Evolutionary conservation across 1,140 invertebrate genomes (phyloP), one percentile per base, ranked within the genome.

Genomic region (Panulirus ornatus): DNA sequence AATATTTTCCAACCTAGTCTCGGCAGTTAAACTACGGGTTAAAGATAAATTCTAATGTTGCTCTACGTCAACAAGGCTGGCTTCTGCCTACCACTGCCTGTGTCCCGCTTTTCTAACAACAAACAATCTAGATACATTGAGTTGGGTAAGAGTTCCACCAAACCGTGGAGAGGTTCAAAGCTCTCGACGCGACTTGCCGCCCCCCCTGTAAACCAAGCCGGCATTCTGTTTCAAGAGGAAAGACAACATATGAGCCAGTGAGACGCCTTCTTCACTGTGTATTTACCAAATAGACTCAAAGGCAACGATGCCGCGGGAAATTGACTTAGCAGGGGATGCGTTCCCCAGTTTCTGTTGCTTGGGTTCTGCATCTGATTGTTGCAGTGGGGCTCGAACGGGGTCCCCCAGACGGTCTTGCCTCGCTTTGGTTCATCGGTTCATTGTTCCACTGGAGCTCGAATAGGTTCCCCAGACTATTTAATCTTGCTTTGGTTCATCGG

Each of bases 201-300:
- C n/a, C 27, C 1, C 16, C 5, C 58, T 1, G 58, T 66, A 27
- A 66, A 30, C 58, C 58, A 30, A 6, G 58, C n/a, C 8, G 58
- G 58, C 58, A 66, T 66, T 66, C 58, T 66, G 11, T 66, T 66
- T 66, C 58, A 3, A 66, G 58, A 66, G 58, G 30, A 66, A 66
- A 66, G n/a, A 66, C 30, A 30, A 66, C n/a, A 5, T 27, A 27
- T 66, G 58, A 66, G 30, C 58, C 5, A 66, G 58, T 2, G 27
- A 22, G 58, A 27, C 58, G 58, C 58, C n/a, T 66, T 27, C 58
- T 66, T 66, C 58, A 30, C n/a, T 66, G 58, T 66, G 58, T 66
- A 30, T 66, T 66, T 66, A 66, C 58, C 58, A 66, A 66, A 66
- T 66, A 66, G n/a, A 66, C 58, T 66, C 58, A 66, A 66, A 66